Evolutionary conservation across 2,888 invertebrate species (phyloP).

Genomic region (Rotaria macrura): DNA sequence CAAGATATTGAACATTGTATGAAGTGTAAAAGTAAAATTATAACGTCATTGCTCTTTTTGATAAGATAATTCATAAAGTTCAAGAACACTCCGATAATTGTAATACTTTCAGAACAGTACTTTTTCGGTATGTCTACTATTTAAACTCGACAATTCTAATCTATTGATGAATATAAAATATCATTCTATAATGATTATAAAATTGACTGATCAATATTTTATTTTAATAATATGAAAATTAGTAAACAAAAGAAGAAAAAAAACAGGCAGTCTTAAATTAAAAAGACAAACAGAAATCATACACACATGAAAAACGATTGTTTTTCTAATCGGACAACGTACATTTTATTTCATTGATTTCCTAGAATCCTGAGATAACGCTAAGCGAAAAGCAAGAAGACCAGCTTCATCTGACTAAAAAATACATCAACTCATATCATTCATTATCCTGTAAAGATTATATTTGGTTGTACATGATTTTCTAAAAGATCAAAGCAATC

Average conservation of each 20-base stretch:
- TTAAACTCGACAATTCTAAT: no score
- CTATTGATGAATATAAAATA: no score
- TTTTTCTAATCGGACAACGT: not conserved
- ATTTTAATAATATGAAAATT: not conserved
- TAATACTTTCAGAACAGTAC: no score
- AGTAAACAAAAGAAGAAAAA: not conserved
- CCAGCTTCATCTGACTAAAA: slow-evolving; percentile 1
- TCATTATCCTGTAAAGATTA: not conserved
- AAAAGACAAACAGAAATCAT: not conserved
- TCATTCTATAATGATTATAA: not conserved
- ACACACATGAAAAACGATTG: not conserved
- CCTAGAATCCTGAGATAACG: not conserved
- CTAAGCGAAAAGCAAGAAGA: not conserved
- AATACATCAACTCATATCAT: not conserved
- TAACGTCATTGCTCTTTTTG: no score
- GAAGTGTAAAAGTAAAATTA: no score
- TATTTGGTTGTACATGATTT: slow-evolving; percentile 4
- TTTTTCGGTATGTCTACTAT: no score
- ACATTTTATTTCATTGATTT: not conserved
- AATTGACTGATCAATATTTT: not conserved
- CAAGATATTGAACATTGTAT: no score
- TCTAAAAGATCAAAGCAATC: not conserved
- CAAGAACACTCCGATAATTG: no score
- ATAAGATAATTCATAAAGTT: no score
- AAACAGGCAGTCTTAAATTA: no score